Evolutionary conservation across 2,797 vertebrate species (phyloP).

Genomic region (Nothura maculosa): DNA sequence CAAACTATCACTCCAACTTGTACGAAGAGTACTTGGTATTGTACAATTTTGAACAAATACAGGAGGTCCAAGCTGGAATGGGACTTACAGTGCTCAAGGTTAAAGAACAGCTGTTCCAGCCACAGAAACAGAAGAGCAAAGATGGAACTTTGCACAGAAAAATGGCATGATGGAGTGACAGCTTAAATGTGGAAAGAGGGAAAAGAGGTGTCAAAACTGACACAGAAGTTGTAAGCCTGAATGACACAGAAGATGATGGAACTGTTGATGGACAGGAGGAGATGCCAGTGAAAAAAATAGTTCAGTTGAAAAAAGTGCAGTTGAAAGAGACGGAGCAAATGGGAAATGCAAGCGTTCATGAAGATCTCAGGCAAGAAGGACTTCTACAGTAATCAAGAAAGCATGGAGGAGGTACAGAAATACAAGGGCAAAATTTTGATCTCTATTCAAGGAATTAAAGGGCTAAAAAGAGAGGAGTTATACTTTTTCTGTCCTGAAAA

Average conservation of each 20-base stretch:
- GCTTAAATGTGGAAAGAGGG: not conserved
- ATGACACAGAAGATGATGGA: conserved; percentile 32
- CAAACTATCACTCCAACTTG: not conserved
- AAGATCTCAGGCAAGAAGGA: not conserved
- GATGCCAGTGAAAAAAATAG: not conserved
- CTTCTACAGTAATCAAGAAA: not conserved
- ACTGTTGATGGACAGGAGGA: not conserved
- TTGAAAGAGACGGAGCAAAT: not conserved
- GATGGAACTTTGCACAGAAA: not conserved
- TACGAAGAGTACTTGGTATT: not conserved
- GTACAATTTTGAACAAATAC: not conserved
- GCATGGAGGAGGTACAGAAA: not conserved
- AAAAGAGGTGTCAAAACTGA: conserved; percentile 18
- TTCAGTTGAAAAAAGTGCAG: too few species aligned
- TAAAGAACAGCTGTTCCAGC: not conserved
- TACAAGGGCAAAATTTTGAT: not conserved
- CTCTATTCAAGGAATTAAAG: not conserved
- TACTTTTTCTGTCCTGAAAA: not conserved
- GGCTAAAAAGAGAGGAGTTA: not conserved
- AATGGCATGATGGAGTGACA: conserved; percentile 26
- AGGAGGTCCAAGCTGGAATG: not conserved
- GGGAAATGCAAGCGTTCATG: not conserved
- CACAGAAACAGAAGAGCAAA: not conserved
- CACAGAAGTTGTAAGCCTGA: conserved; percentile 7
- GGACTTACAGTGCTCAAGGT: not conserved